These are phyloP conservation scores for Hirtodrosophila duncani DNA, from an alignment of 2,888 invertebrate genomes.

Conservation along the genomic window DNA sequence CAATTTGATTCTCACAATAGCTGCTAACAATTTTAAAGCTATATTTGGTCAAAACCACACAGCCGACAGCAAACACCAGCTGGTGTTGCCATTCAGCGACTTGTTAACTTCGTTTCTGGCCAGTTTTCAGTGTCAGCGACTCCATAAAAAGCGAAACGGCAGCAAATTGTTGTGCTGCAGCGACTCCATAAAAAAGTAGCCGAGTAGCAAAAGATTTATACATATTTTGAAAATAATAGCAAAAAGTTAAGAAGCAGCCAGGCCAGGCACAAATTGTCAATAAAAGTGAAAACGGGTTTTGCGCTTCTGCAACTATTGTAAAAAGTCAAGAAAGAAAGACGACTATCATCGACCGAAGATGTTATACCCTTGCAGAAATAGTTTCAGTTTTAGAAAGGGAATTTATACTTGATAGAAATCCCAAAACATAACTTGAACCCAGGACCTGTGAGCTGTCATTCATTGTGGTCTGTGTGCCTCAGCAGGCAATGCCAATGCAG, in stretches of 20 bases:
- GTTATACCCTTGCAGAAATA: no score
- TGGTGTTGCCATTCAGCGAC: constrained; percentile 1
- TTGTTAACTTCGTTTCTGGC: constrained; percentile 10
- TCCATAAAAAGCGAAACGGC: constrained; percentile 44
- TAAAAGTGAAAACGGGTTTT: constrained; percentile 72
- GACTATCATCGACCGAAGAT: no score
- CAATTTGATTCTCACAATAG: constrained; percentile 37
- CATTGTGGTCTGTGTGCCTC: no score
- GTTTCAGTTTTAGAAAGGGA: no score
- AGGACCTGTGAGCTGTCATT: no score
- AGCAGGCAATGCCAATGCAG: no score
- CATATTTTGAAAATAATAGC: constrained; percentile 39
- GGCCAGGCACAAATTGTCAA: constrained; percentile 62
- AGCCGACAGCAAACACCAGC: constrained; percentile 11
- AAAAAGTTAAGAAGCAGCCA: constrained; percentile 54
- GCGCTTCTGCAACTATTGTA: neutral
- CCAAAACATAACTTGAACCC: no score
- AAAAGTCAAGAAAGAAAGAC: neutral
- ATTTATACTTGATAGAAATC: no score
- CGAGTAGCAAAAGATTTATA: constrained; percentile 44
- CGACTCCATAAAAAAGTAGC: constrained; percentile 50
- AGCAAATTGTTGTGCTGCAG: constrained; percentile 46
- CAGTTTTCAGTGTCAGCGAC: constrained; percentile 62
- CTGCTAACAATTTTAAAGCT: constrained; percentile 17
- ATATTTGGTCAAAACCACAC: constrained; percentile 51